phyloP scores from a whole-genome alignment of 2,888 invertebrate genomes.

The Spicauda simplicius region DNA sequence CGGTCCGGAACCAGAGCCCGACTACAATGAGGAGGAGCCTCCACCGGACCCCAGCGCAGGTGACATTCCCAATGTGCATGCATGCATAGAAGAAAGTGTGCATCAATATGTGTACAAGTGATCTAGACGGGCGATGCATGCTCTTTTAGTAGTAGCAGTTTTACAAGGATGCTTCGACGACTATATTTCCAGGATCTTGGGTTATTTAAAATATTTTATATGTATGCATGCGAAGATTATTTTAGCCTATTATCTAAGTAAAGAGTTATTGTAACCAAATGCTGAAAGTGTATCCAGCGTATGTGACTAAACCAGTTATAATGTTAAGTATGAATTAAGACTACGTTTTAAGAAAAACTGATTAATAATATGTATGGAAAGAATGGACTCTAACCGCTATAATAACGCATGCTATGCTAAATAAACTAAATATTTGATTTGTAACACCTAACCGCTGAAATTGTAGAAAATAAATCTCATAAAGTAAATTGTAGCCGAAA shows the following conservation, averaged over 20 bases:
- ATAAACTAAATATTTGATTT: neutral
- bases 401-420: neutral
- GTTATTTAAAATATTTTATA: neutral
- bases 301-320: neutral
- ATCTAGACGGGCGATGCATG: slow-evolving; percentile 5
- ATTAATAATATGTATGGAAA: no score
- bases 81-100: slow-evolving; percentile 12
- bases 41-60: slow-evolving; percentile 73
- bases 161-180: neutral
- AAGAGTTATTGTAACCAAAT: neutral
- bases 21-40: slow-evolving; percentile 80
- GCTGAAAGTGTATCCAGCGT: neutral
- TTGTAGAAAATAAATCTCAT: neutral
- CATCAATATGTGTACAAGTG: neutral
- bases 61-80: slow-evolving; percentile 43
- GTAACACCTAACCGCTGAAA: neutral
- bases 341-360: neutral
- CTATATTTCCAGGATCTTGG: neutral
- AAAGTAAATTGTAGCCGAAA: neutral
- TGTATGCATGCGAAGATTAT: neutral
- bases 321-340: no score
- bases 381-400: neutral
- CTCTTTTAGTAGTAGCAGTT: neutral
- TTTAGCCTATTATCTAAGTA: neutral
- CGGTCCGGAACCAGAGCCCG: slow-evolving; percentile 75